A percentile compares a stretch with the other conserved stretches of the same genome.
Evolutionary conservation across 2,888 invertebrate species (phyloP).

Genomic region (Scaptomyza flava): DNA sequence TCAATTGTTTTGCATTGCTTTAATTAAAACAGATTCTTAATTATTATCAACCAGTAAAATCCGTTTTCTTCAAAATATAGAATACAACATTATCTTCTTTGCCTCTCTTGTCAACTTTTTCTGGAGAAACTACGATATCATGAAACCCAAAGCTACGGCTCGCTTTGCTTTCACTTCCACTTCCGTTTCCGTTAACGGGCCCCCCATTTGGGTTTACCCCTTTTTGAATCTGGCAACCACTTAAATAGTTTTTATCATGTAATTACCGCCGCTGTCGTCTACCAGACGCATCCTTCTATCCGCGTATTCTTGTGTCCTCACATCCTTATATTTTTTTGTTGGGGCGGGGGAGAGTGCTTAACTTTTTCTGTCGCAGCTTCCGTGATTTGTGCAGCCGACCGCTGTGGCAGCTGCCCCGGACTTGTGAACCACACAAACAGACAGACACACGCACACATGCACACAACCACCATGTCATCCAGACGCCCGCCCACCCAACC

Average conservation of each 20-base stretch:
- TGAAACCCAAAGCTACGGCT: conserved; percentile 15
- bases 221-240: conserved; percentile 51
- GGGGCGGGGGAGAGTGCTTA: conserved; percentile 10
- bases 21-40: no score
- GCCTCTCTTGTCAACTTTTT: background rate
- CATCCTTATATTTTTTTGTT: background rate
- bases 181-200: conserved; percentile 32
- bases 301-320: conserved; percentile 25
- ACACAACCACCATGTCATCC: background rate
- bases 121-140: conserved; percentile 1
- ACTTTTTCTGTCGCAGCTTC: conserved; percentile 57
- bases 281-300: conserved; percentile 67
- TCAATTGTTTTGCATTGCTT: no score
- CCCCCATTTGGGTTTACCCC: conserved; percentile 18
- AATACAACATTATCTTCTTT: background rate
- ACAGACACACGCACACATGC: background rate
- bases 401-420: conserved; percentile 54
- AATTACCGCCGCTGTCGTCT: conserved; percentile 77
- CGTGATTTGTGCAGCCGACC: conserved; percentile 76
- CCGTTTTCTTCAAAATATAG: no score
- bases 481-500: no score
- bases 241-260: conserved; percentile 80
- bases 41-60: no score
- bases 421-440: conserved; percentile 14
- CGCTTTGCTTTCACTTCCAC: conserved; percentile 22